Conservation (phyloP, 2,113 vertebrate species). For the Paedocypris sp. region DNA sequence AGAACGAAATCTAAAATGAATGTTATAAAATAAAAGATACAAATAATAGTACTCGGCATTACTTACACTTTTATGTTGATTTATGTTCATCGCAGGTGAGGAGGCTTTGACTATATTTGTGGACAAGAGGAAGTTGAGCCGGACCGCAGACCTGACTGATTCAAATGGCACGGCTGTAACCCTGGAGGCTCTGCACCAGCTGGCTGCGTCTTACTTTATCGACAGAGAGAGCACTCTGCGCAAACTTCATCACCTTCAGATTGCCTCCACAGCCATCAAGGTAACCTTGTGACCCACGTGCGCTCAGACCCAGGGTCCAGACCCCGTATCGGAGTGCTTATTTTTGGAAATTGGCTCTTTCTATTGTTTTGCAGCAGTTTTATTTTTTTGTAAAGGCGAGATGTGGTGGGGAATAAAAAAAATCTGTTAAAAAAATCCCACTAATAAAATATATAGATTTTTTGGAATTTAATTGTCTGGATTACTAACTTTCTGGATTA, state of each 20-base stretch:
- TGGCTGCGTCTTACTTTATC: constrained; percentile 73
- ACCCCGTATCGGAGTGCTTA: constrained; percentile 25
- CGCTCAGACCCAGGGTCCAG: constrained; percentile 25
- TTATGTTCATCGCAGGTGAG: constrained; percentile 47
- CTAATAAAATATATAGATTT: too few species aligned
- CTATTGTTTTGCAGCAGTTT: constrained; percentile 27
- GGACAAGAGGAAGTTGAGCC: constrained; percentile 69
- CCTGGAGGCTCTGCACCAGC: constrained; percentile 69
- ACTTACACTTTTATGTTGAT: neutral
- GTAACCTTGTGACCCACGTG: constrained; percentile 46
- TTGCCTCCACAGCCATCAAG: constrained; percentile 70
- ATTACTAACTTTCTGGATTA: too few species aligned
- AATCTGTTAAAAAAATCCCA: constrained; percentile 7
- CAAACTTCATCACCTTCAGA: constrained; percentile 71
- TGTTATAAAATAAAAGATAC: too few species aligned
- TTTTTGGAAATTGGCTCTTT: constrained; percentile 27
- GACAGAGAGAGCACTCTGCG: constrained; percentile 69
- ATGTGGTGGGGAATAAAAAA: neutral
- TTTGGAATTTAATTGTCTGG: too few species aligned
- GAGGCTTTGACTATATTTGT: constrained; percentile 74
- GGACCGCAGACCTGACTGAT: constrained; percentile 52
- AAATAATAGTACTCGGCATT: neutral
- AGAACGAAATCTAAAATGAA: too few species aligned
- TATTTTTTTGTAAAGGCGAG: too few species aligned
- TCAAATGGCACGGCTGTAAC: constrained; percentile 62